Evolutionary conservation across 1,140 invertebrate species (phyloP), one percentile per base, ranked within the genome.

Genomic region (Mizuhopecten yessoensis): DNA sequence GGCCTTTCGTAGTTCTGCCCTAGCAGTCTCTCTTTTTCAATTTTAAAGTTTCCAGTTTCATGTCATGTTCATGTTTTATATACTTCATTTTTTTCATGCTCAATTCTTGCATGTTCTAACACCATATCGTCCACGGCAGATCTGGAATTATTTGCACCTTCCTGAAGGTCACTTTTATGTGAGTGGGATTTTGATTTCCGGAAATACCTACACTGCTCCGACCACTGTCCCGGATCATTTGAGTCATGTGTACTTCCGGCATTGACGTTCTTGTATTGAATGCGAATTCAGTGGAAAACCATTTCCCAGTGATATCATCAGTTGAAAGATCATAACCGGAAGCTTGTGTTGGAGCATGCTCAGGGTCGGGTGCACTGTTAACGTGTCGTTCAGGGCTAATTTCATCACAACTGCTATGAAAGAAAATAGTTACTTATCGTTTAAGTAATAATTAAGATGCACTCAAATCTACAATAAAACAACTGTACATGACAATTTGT

Each of bases 51-150:
- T 90, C 89, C 89, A 90, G 87, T 87, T 87, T 86, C 34, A 87
- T 49, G 15, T 49, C 13, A 86, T 90, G 89, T 57, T 90, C 89
- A 20, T 87, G 17, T n/a, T 87, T 87, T 36, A 90, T 49, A n/a
- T 87, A 49, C 34, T 90, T 15, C 89, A 90, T 90, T 34, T 90
- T 90, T 17, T 87, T 34, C 39, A 33, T 90, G 89, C n/a, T 90
- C 89, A 11, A 45, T 90, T 1, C 89, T n/a, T 34, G 89, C 86
- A 34, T 87, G 49, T 49, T 90, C 89, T 9, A 87, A n/a, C 34
- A 34, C 3, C 34, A 34, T 36, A 15, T 34, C 34, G 86, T 34
- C 29, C 33, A 87, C 34, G 23, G 7, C 3, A 34, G 15, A 34
- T 9, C 33, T 34, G 10, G 33, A 34, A 36, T 34, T 23, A 17